These are phyloP conservation scores for Chrysopilus asiliformis DNA, from an alignment of 2,888 invertebrate genomes.

Conservation along the genomic window DNA sequence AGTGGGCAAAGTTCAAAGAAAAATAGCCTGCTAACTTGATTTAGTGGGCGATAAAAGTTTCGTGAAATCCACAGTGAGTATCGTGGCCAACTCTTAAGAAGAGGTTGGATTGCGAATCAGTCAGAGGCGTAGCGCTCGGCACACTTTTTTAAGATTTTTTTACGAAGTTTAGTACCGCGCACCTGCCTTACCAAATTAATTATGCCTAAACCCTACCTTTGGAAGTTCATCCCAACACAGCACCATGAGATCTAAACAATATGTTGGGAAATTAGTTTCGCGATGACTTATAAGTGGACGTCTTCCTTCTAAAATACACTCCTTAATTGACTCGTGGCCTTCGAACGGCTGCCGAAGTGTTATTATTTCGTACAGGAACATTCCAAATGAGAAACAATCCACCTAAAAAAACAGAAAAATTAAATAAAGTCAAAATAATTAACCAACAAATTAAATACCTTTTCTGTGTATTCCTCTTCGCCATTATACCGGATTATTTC, in stretches of 20 bases:
- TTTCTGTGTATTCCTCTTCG: conserved; percentile 96
- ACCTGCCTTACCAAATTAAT: not conserved
- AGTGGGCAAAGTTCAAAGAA: no score
- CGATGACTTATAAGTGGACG: conserved; percentile 76
- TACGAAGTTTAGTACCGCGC: not conserved
- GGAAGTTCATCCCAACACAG: conserved; percentile 88
- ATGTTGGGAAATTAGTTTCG: conserved; percentile 71
- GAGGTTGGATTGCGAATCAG: no score
- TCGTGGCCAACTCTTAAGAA: no score
- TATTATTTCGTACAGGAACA: conserved; percentile 93
- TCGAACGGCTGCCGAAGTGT: conserved; percentile 91
- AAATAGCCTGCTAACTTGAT: no score
- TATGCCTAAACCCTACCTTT: conserved; percentile 27
- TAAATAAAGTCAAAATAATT: no score
- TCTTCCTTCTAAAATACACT: conserved; percentile 89
- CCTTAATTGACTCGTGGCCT: conserved; percentile 92
- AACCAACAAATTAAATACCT: conserved; percentile 40
- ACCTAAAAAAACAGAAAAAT: conserved; percentile 42
- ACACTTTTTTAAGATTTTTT: not conserved
- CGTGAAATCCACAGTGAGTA: no score
- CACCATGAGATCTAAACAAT: conserved; percentile 88
- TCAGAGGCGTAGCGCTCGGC: no score
- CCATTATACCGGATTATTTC: conserved; percentile 98
- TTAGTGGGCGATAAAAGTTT: no score
- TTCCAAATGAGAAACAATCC: conserved; percentile 97